phyloP scores from a whole-genome alignment of 2,888 invertebrate genomes.

The Ophion obscuratus region DNA sequence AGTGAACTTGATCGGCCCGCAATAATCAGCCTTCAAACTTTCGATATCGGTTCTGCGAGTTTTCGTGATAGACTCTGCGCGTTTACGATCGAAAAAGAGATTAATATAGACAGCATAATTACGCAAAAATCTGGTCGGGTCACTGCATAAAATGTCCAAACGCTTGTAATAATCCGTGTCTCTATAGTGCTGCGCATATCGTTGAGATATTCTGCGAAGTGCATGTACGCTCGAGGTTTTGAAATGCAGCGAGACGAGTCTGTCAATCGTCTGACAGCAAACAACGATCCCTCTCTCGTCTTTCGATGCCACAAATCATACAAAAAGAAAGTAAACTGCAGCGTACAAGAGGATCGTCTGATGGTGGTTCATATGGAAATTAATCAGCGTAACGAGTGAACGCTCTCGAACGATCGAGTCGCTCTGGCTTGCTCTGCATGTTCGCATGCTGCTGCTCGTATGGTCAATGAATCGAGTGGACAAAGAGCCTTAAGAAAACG shows the following conservation, averaged over 20 bases:
- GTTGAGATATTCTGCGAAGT: not conserved
- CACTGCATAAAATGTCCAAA: not conserved
- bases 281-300: not conserved
- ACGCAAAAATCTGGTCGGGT: not conserved
- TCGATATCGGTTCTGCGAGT: not conserved
- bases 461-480: conserved; percentile 41
- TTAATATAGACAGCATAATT: not conserved
- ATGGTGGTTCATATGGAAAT: conserved; percentile 15
- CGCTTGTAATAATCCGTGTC: not conserved
- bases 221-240: not conserved
- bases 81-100: not conserved
- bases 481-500: conserved; percentile 22
- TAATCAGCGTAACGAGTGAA: conserved; percentile 43
- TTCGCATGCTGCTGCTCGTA: not conserved
- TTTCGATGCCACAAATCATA: conserved; percentile 14
- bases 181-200: not conserved
- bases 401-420: conserved; percentile 20
- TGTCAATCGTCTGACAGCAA: not conserved
- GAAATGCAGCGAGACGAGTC: not conserved
- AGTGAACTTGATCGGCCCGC: too few relatives aligned
- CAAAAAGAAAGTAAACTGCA: not conserved
- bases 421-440: not conserved
- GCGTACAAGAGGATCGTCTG: conserved; percentile 29
- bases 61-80: not conserved
- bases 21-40: too few relatives aligned